These are phyloP conservation scores for Alloplasta piceator DNA, from an alignment of 2,888 invertebrate species.

Conservation along the genomic window DNA sequence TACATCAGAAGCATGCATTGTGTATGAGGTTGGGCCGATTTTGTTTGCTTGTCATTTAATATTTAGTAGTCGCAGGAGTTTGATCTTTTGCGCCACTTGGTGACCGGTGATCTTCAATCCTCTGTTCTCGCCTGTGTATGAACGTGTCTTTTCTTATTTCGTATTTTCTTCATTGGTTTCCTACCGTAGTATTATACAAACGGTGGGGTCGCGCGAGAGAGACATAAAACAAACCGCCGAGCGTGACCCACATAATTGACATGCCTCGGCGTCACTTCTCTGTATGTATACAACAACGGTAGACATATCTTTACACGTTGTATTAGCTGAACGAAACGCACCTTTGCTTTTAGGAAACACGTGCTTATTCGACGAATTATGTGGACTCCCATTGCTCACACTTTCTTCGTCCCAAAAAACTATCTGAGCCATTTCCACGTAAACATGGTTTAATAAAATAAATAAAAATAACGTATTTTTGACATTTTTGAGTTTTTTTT, in stretches of 20 bases:
- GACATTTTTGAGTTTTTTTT: no score
- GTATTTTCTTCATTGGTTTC: constrained; percentile 6
- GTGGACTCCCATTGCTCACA: no score
- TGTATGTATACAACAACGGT: neutral
- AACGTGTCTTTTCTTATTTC: neutral
- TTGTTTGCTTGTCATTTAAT: constrained; percentile 56
- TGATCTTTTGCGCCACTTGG: constrained; percentile 45
- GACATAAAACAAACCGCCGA: constrained; percentile 23
- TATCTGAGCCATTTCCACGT: no score
- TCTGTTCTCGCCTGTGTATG: constrained; percentile 6
- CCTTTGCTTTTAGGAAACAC: neutral
- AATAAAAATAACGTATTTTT: no score
- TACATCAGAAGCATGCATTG: constrained; percentile 21
- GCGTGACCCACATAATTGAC: constrained; percentile 59
- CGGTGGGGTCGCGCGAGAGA: constrained; percentile 14
- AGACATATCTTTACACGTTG: constrained; percentile 9
- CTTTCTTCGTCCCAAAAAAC: no score
- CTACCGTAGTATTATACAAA: no score
- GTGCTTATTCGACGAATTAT: no score
- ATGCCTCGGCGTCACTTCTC: constrained; percentile 30
- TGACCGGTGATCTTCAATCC: constrained; percentile 18
- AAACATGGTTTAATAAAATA: no score
- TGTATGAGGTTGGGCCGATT: constrained; percentile 41
- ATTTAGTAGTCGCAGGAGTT: constrained; percentile 48
- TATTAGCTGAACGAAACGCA: constrained; percentile 23